Conservation (phyloP, 2,113 vertebrate genomes). For the Chamaetylas fuelleborni region DNA sequence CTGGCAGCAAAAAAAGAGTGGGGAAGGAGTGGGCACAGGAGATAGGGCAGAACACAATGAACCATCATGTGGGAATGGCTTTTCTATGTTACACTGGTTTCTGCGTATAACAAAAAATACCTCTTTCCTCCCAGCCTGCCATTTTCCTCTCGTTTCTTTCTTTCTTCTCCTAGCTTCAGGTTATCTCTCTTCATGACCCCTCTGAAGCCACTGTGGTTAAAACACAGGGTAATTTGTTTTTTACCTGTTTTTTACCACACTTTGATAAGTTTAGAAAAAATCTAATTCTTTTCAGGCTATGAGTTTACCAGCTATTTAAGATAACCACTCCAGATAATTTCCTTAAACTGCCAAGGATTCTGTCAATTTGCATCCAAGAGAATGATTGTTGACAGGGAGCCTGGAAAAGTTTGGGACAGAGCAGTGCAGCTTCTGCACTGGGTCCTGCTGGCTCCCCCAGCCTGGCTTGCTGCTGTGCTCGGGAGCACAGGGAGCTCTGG, state of each 20-base stretch:
- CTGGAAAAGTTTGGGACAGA: not conserved
- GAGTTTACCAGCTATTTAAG: not conserved
- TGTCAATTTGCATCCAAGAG: not conserved
- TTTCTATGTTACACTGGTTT: not conserved
- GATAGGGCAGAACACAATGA: not conserved
- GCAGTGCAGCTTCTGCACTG: accelerated
- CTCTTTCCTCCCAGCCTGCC: not conserved
- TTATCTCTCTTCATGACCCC: not conserved
- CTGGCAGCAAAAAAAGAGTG: not conserved
- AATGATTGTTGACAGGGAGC: not conserved
- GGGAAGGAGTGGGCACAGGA: not conserved
- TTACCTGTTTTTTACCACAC: not conserved
- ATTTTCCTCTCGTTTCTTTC: not conserved
- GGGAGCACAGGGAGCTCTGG: not conserved
- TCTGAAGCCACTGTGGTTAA: not conserved
- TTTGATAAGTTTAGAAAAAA: not conserved
- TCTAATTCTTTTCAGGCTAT: not conserved
- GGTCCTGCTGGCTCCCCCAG: not conserved
- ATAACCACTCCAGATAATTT: not conserved
- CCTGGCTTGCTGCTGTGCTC: accelerated
- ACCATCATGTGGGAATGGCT: not conserved
- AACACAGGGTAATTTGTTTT: not conserved
- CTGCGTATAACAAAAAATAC: not conserved
- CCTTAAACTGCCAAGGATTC: not conserved
- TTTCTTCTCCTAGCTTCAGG: not conserved